phyloP scores from a whole-genome alignment of 2,888 invertebrate species.

The Deroplatys truncata region DNA sequence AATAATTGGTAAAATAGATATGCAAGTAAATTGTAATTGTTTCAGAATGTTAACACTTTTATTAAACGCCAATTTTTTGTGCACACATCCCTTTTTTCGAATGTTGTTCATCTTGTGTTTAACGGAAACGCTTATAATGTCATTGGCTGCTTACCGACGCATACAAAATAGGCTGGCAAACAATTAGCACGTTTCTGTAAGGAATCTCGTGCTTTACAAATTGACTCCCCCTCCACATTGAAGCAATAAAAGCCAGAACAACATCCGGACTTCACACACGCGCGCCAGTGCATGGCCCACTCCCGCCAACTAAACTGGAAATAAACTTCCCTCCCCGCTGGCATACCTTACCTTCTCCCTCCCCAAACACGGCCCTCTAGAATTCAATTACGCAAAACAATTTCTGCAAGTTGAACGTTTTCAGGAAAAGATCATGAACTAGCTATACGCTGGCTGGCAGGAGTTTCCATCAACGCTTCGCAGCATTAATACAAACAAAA shows the following conservation, averaged over 20 bases:
- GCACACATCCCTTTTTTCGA: too few relatives aligned
- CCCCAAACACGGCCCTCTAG: neutral
- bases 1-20: too few relatives aligned
- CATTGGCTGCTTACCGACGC: neutral
- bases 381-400: conserved; percentile 10
- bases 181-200: neutral
- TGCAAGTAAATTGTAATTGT: too few relatives aligned
- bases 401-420: neutral
- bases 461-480: neutral
- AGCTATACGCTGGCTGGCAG: neutral
- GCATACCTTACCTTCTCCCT: neutral
- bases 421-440: conserved; percentile 3
- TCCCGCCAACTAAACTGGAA: neutral
- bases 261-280: neutral
- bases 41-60: too few relatives aligned
- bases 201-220: neutral
- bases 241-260: neutral
- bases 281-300: neutral
- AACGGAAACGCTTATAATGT: neutral
- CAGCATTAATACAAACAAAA: neutral
- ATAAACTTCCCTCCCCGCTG: neutral
- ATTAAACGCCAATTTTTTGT: too few relatives aligned
- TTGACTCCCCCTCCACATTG: neutral
- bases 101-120: neutral
- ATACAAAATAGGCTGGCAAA: neutral